Conservation (phyloP, 2,113 vertebrate species). For the Alces alces region DNA sequence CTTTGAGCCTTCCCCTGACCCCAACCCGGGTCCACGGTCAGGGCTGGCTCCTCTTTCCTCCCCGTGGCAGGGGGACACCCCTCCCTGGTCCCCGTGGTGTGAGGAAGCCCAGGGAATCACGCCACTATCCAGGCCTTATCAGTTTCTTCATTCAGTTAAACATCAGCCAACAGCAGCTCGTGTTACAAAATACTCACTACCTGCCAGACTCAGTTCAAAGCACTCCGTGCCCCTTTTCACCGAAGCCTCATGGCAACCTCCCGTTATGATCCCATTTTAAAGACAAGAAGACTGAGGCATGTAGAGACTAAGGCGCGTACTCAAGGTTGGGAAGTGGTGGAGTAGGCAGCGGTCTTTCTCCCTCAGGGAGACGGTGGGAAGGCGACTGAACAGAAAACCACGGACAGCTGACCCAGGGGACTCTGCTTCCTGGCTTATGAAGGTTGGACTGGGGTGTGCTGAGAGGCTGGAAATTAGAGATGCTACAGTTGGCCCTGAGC, state of each 20-base stretch:
- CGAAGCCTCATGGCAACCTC: no score
- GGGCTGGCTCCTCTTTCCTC: no score
- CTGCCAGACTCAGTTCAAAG: no score
- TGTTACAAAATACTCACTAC: background rate
- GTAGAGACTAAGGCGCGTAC: accelerated
- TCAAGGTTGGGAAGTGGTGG: background rate
- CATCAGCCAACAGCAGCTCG: background rate
- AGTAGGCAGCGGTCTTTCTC: accelerated
- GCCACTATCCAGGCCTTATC: background rate
- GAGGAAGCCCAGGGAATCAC: background rate
- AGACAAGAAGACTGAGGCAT: background rate
- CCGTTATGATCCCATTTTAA: background rate
- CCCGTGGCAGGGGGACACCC: accelerated
- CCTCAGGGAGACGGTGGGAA: accelerated
- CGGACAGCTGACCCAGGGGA: accelerated
- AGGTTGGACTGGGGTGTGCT: accelerated
- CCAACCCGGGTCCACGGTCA: accelerated
- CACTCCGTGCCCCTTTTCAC: accelerated
- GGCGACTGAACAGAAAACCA: background rate
- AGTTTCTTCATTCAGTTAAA: background rate
- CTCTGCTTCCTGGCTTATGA: accelerated
- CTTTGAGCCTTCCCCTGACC: background rate
- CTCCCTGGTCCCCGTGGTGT: background rate
- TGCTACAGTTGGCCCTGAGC: background rate
- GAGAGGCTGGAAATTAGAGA: background rate